phyloP scores from a whole-genome alignment of 1,140 invertebrate species.

The Dendrolimus kikuchii region DNA sequence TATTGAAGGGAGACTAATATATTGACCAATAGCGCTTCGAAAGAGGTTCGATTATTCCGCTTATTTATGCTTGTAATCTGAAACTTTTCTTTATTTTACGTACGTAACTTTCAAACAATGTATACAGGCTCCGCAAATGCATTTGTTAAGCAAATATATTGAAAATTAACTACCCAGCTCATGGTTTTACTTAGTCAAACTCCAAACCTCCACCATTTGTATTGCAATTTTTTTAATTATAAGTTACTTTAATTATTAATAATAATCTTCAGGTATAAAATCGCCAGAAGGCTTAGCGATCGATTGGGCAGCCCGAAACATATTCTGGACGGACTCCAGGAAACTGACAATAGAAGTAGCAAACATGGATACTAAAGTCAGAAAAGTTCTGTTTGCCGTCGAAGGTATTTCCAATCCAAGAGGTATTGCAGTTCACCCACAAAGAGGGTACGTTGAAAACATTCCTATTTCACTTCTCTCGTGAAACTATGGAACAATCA shows the following conservation, averaged over 20 bases:
- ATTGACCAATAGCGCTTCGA: no score
- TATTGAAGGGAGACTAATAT: no score
- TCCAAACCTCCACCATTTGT: background rate
- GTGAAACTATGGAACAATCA: no score
- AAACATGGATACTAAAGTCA: slow-evolving; percentile 83
- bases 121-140: no score
- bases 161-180: no score
- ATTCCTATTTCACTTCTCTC: no score
- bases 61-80: no score
- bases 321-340: slow-evolving; percentile 97
- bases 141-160: no score
- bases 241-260: background rate
- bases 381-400: slow-evolving; percentile 84
- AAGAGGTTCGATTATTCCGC: no score
- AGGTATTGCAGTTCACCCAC: slow-evolving; percentile 95
- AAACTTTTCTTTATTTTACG: no score
- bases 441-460: slow-evolving; percentile 78
- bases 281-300: slow-evolving; percentile 95
- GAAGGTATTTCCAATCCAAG: slow-evolving; percentile 90
- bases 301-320: slow-evolving; percentile 92
- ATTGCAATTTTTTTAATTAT: background rate
- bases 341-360: slow-evolving; percentile 93
- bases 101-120: no score
- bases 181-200: background rate
- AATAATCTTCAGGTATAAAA: slow-evolving; percentile 78